A percentile compares a stretch with the other conserved stretches of the same genome.
Evolutionary conservation across 2,797 vertebrate genomes (phyloP).

Genomic region (Simalia tracyae): DNA sequence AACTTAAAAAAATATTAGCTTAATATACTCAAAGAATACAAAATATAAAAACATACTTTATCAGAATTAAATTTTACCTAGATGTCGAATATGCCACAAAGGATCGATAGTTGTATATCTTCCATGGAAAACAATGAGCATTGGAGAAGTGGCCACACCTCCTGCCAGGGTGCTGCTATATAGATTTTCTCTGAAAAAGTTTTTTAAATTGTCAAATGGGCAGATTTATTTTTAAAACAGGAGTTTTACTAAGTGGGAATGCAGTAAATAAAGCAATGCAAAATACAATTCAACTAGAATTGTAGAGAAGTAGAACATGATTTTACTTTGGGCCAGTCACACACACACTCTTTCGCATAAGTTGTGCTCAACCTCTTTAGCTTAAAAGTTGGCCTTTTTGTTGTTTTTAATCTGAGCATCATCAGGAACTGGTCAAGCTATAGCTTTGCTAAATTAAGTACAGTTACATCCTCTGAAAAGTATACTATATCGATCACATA

Average conservation of each 20-base stretch:
- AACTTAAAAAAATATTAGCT: background rate
- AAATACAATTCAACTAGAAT: background rate
- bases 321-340: background rate
- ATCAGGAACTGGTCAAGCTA: background rate
- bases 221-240: background rate
- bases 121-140: conserved; percentile 81
- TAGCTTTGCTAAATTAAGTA: background rate
- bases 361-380: background rate
- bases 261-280: background rate
- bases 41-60: background rate
- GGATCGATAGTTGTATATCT: conserved; percentile 78
- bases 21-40: background rate
- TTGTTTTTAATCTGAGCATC: background rate
- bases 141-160: conserved; percentile 79
- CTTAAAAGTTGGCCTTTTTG: background rate
- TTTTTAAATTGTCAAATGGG: background rate
- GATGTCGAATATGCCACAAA: conserved; percentile 79
- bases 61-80: conserved; percentile 70
- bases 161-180: conserved; percentile 80
- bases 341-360: background rate
- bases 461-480: background rate
- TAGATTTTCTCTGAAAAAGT: conserved; percentile 76
- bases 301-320: background rate
- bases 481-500: background rate
- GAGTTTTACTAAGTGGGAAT: background rate